These are phyloP conservation scores for Hippopotamyrus pictus DNA, from an alignment of 2,797 vertebrate genomes.

Conservation along the genomic window DNA sequence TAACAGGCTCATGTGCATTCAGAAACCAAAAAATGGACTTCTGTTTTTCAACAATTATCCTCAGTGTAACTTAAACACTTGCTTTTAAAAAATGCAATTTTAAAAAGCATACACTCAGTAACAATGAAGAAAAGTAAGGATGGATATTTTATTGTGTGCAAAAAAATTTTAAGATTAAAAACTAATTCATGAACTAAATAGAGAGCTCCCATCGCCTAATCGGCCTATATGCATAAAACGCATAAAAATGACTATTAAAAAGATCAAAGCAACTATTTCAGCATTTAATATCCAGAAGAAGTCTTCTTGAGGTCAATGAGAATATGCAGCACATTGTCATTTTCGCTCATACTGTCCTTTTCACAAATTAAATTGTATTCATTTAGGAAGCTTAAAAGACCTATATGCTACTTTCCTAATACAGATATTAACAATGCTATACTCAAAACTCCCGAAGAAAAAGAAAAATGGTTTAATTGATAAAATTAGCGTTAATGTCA, in stretches of 20 bases:
- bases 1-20: not conserved
- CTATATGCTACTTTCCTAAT: not conserved
- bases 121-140: not conserved
- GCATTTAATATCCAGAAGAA: not conserved
- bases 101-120: not conserved
- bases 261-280: slow-evolving; percentile 7
- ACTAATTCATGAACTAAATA: not conserved
- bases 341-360: not conserved
- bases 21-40: not conserved
- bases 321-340: not conserved
- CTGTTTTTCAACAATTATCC: not conserved
- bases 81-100: not conserved
- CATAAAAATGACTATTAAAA: not conserved
- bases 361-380: not conserved
- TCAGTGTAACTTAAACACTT: not conserved
- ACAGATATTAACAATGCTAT: not conserved
- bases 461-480: not conserved
- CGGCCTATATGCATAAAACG: not conserved
- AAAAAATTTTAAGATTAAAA: not conserved
- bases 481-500: not conserved
- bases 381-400: not conserved
- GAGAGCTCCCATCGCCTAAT: not conserved
- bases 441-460: not conserved
- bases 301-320: not conserved
- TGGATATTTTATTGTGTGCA: not conserved